Conservation (phyloP, 2,113 vertebrate species). For the Marcusenius ussheri region DNA sequence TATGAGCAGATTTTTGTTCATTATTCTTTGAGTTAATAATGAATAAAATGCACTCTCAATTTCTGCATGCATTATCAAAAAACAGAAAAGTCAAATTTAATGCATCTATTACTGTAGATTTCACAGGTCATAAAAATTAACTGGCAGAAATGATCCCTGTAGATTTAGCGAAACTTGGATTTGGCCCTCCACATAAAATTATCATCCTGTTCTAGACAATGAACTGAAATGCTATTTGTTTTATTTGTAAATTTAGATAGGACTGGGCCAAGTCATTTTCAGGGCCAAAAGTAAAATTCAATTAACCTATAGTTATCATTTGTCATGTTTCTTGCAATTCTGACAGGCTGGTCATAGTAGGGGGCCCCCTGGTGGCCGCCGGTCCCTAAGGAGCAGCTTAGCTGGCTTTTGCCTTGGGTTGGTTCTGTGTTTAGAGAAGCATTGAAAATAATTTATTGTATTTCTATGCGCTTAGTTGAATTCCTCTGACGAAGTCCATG, state of each 20-base stretch:
- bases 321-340: background rate
- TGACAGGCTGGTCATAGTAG: background rate
- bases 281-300: background rate
- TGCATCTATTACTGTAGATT: background rate
- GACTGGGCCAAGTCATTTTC: background rate
- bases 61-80: too few relatives aligned
- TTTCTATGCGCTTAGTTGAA: slow-evolving; percentile 71
- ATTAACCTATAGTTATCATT: background rate
- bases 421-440: background rate
- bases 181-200: background rate
- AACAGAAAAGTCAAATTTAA: background rate
- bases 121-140: background rate
- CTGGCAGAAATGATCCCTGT: background rate
- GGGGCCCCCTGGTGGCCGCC: background rate
- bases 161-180: background rate
- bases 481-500: slow-evolving; percentile 68
- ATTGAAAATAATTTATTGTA: background rate
- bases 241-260: too few relatives aligned
- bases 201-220: background rate
- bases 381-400: background rate
- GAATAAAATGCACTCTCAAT: too few relatives aligned
- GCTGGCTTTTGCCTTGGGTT: background rate
- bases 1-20: too few relatives aligned
- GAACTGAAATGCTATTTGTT: background rate
- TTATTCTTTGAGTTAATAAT: too few relatives aligned